These are phyloP conservation scores for Saturnia japonica DNA, from an alignment of 2,888 invertebrate species.

Conservation along the genomic window DNA sequence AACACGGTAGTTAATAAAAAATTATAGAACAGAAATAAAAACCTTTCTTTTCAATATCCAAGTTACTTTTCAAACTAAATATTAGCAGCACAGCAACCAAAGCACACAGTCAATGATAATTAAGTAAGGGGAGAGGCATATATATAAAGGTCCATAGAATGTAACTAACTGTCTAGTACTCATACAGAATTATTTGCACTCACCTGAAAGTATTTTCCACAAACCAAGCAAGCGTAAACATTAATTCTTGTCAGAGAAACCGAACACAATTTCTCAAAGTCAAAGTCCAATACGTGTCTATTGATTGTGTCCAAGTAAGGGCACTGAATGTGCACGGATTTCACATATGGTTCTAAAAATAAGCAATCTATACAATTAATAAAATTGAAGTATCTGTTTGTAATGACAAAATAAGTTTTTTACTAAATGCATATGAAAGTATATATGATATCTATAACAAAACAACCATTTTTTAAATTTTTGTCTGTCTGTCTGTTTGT, in stretches of 20 bases:
- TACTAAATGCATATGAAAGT: too few relatives aligned
- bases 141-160: not conserved
- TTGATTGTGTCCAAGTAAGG: constrained; percentile 99
- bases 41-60: too few relatives aligned
- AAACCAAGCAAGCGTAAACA: constrained; percentile 99
- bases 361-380: too few relatives aligned
- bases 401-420: too few relatives aligned
- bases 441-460: too few relatives aligned
- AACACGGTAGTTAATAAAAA: too few relatives aligned
- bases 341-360: constrained; percentile 54
- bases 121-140: not conserved
- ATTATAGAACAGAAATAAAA: too few relatives aligned
- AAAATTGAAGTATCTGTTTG: too few relatives aligned
- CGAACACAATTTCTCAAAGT: constrained; percentile 99
- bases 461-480: too few relatives aligned
- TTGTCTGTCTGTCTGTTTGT: too few relatives aligned
- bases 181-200: constrained; percentile 19
- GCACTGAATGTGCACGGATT: constrained; percentile 84
- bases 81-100: too few relatives aligned
- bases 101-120: not conserved
- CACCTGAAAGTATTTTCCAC: constrained; percentile 97
- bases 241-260: constrained; percentile 98
- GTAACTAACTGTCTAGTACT: not conserved
- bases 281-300: constrained; percentile 97
- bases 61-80: too few relatives aligned